A percentile compares a stretch with the other conserved stretches of the same genome.
Conservation (phyloP, 2,797 vertebrate genomes). For the Cryptoblepharus egeriae region DNA sequence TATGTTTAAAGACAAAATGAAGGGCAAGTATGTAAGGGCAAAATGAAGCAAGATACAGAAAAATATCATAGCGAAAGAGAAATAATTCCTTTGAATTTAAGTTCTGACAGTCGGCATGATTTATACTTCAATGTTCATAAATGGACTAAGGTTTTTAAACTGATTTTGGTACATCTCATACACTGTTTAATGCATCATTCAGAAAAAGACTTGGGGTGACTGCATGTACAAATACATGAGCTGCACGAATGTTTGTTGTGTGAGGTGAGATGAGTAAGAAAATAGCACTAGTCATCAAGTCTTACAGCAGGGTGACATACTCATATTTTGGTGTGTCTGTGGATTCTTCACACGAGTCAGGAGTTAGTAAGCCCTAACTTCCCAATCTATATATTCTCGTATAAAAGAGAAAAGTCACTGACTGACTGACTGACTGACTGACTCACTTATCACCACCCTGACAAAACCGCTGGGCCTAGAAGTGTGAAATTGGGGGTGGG, state of each 20-base stretch:
- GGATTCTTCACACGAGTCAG: not conserved
- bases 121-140: slow-evolving; percentile 44
- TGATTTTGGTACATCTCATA: slow-evolving; percentile 38
- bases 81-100: slow-evolving; percentile 49
- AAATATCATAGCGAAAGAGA: slow-evolving; percentile 43
- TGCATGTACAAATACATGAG: not conserved
- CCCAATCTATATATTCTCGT: not conserved
- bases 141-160: slow-evolving; percentile 18
- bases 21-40: slow-evolving; percentile 54
- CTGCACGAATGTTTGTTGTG: not conserved
- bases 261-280: no score
- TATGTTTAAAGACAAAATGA: slow-evolving; percentile 48
- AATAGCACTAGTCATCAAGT: no score
- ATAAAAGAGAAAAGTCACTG: no score
- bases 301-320: not conserved
- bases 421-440: no score
- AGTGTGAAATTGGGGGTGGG: no score
- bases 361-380: not conserved
- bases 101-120: not conserved
- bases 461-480: no score
- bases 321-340: not conserved
- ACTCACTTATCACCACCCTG: no score
- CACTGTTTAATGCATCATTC: not conserved
- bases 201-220: not conserved
- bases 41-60: slow-evolving; percentile 14